phyloP scores from a whole-genome alignment of 2,797 vertebrate genomes.

The Lophura swinhoii region DNA sequence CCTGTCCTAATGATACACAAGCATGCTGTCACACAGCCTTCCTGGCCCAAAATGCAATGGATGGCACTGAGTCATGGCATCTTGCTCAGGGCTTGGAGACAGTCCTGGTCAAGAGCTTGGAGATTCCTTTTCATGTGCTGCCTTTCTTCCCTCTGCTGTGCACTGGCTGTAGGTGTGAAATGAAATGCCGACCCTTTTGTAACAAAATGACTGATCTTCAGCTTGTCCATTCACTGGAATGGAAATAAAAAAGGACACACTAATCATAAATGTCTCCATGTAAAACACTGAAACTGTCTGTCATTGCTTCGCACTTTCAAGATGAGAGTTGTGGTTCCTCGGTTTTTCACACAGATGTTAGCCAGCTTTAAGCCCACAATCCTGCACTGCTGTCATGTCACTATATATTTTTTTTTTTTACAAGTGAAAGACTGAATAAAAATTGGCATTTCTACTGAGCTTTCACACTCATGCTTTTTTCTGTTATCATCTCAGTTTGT shows the following conservation, averaged over 20 bases:
- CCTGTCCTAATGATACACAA: neutral
- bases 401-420: neutral
- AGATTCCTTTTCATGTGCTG: neutral
- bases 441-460: neutral
- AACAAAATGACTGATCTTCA: neutral
- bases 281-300: neutral
- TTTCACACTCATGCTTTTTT: rapidly evolving
- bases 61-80: neutral
- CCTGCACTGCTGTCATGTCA: rapidly evolving
- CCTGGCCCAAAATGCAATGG: neutral
- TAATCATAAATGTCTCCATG: rapidly evolving
- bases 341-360: rapidly evolving
- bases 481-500: neutral
- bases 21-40: neutral
- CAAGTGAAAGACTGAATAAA: neutral
- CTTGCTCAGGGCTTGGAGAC: neutral
- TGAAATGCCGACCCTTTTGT: neutral
- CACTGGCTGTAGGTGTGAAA: rapidly evolving
- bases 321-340: neutral
- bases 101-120: neutral
- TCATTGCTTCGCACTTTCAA: neutral
- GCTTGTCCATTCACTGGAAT: rapidly evolving
- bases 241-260: neutral
- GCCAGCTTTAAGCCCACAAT: neutral
- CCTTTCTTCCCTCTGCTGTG: neutral